Evolutionary conservation across 2,113 vertebrate species (phyloP).

Genomic region (Spea multiplicata): DNA sequence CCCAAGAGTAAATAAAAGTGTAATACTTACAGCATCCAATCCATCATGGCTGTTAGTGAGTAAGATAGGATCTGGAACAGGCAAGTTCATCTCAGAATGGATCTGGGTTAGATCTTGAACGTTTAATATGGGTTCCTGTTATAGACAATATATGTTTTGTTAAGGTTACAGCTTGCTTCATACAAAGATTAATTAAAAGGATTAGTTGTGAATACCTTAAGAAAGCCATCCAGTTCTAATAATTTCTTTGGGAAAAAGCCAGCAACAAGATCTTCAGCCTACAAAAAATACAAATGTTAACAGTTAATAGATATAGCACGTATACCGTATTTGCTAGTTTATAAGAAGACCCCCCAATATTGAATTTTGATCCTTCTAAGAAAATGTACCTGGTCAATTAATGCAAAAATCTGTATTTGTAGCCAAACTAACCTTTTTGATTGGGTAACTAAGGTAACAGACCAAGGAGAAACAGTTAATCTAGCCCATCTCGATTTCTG

Average conservation of each 20-base stretch:
- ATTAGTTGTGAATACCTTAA: conserved; percentile 73
- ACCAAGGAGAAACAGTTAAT: too few relatives aligned
- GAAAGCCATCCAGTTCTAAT: conserved; percentile 94
- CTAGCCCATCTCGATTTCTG: too few relatives aligned
- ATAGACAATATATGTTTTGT: not conserved
- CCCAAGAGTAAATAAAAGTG: too few relatives aligned
- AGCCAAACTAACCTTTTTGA: too few relatives aligned
- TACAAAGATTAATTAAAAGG: too few relatives aligned
- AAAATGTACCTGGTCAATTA: not conserved
- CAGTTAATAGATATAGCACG: not conserved
- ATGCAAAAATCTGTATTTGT: not conserved
- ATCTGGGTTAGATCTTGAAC: conserved; percentile 93
- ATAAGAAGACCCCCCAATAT: too few relatives aligned
- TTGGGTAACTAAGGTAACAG: too few relatives aligned
- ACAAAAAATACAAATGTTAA: conserved; percentile 6
- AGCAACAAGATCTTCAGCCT: conserved; percentile 96
- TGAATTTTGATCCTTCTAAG: not conserved
- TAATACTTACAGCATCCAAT: conserved; percentile 82
- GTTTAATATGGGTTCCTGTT: conserved; percentile 91
- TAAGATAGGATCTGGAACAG: conserved; percentile 94
- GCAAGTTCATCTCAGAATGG: conserved; percentile 94
- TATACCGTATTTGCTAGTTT: not conserved
- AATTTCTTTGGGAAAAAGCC: conserved; percentile 98
- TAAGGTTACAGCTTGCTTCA: too few relatives aligned
- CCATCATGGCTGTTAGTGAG: conserved; percentile 93